Percentiles rank a stretch among this genome's conserved stretches.
Evolutionary conservation across 2,888 invertebrate species (phyloP).

Genomic region (Idaea straminata): DNA sequence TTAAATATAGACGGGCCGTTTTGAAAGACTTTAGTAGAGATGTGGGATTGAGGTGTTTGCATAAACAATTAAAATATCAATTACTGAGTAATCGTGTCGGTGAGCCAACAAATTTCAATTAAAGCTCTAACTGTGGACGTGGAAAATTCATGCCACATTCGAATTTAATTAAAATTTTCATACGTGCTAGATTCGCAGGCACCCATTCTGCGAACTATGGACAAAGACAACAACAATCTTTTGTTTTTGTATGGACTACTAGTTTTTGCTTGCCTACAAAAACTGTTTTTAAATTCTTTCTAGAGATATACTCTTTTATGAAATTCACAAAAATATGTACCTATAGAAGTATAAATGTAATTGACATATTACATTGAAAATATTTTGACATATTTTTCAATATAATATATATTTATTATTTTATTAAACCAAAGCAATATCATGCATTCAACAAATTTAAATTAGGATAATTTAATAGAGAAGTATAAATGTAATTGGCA

Average conservation of each 20-base stretch:
- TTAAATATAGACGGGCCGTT: conserved; percentile 16
- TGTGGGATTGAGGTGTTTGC: conserved; percentile 33
- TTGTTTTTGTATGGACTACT: conserved; percentile 23
- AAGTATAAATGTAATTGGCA: too few species aligned
- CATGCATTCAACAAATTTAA: too few species aligned
- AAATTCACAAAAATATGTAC: background rate
- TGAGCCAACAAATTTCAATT: conserved; percentile 57
- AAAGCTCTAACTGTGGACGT: conserved; percentile 49
- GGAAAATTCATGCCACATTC: conserved; percentile 52
- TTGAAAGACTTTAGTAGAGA: conserved; percentile 10
- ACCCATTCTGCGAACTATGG: conserved; percentile 21
- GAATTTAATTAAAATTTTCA: conserved; percentile 52
- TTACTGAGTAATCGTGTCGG: conserved; percentile 48
- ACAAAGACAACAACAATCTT: conserved; percentile 18
- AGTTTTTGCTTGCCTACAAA: background rate
- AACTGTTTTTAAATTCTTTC: background rate
- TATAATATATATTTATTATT: too few species aligned
- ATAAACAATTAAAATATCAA: conserved; percentile 59
- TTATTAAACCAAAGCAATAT: too few species aligned
- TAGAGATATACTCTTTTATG: background rate
- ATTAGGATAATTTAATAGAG: too few species aligned
- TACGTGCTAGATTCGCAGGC: conserved; percentile 34
- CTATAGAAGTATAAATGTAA: too few species aligned
- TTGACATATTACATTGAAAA: too few species aligned
- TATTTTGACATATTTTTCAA: background rate